Evolutionary conservation across 2,888 invertebrate species (phyloP).

Genomic region (Lochmaea crataegi): DNA sequence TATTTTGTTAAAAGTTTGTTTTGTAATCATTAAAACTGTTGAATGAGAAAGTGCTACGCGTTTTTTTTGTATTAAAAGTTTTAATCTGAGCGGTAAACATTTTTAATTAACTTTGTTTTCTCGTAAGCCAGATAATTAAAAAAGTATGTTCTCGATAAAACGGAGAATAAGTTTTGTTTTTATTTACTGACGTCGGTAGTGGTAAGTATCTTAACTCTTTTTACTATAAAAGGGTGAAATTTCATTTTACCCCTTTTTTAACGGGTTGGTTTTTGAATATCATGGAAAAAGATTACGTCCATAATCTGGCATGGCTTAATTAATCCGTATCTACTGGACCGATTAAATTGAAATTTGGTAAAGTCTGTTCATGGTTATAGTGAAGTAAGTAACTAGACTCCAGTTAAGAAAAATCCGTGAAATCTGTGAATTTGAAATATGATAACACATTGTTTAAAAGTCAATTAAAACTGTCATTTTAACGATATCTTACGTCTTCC

Average conservation of each 20-base stretch:
- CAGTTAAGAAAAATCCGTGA: too few species aligned
- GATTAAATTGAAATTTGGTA: too few species aligned
- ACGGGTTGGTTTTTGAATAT: background rate
- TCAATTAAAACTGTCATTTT: too few species aligned
- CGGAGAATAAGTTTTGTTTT: background rate
- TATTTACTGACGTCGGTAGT: background rate
- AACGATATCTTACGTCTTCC: too few species aligned
- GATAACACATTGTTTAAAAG: too few species aligned
- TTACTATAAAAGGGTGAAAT: background rate
- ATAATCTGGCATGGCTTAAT: too few species aligned
- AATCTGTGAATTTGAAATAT: too few species aligned
- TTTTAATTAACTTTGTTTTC: constrained; percentile 46
- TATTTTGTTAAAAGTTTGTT: background rate
- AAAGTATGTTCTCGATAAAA: background rate
- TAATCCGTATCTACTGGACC: too few species aligned
- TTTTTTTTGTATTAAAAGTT: constrained; percentile 26
- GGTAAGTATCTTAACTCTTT: background rate
- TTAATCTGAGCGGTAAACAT: constrained; percentile 42
- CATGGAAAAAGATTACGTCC: too few species aligned
- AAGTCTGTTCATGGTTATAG: too few species aligned
- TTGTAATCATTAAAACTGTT: constrained; percentile 15
- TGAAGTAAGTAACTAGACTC: too few species aligned
- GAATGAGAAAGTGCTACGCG: background rate
- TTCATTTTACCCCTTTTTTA: background rate
- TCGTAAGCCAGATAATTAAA: constrained; percentile 20